Evolutionary conservation across 2,888 invertebrate genomes (phyloP), one percentile per base, ranked within the genome.

Genomic region (Lithodes maja): DNA sequence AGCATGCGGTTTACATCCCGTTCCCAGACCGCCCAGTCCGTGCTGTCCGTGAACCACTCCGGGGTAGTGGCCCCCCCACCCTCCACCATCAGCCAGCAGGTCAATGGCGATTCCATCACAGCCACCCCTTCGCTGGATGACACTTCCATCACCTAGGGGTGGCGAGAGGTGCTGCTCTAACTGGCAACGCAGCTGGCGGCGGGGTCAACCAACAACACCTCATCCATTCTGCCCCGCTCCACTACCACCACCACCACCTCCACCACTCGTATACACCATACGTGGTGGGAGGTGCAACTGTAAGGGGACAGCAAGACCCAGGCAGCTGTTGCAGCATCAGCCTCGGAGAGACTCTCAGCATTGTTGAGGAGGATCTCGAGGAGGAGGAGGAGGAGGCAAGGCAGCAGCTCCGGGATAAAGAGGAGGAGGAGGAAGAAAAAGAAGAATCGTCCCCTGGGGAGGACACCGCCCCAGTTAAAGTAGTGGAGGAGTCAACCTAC

Each of bases 1-100:
- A 95, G 94, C 93, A 95, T 94, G 94, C 93, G 94, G 91, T 95
- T 95, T 92, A 93, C 94, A 33, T 94, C 93, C 54, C 93, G 94
- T 84, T 94, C 95, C 49, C 92, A 92, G 88, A 92, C 92, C 33
- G 91, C 91, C 87, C 95, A 95, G 92, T 95, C 95, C 78, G 94
- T 94, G 93, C 94, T 94, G 93, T 95, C 95, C 92, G 94, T 95
- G 93, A 95, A 91, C 85, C 91, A 90, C 78, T 91, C 91, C n/a
- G 77, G 54, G n/a, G 61, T 87, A 69, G 80, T 82, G 17, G 85
- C 90, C n/a, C 90, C 86, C 17, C 87, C 90, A 15, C 90, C 90
- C 15, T 89, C 91, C 82, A 89, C 91, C 71, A 86, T 90, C 75
- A 90, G 93, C 49, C 92, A 93, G 68, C 93, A 94, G 78, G 93